phyloP scores from a whole-genome alignment of 2,888 invertebrate species.

The Microdon myrmicae region DNA sequence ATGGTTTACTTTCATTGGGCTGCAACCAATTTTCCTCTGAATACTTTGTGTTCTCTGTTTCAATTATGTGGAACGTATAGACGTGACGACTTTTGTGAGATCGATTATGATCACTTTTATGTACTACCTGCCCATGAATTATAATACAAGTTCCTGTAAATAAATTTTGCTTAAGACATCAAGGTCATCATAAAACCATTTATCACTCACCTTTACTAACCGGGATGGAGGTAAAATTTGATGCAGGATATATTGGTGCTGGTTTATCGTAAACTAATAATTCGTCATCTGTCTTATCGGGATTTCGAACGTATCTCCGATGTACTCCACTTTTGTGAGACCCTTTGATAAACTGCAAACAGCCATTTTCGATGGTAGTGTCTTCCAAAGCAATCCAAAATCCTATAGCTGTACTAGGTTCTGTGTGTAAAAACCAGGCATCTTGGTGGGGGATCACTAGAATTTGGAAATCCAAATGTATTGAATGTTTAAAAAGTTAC shows the following conservation, averaged over 20 bases:
- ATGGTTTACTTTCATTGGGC: constrained; percentile 75
- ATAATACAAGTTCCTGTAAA: constrained; percentile 83
- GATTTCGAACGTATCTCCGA: constrained; percentile 74
- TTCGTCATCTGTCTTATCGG: constrained; percentile 72
- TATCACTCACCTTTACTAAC: constrained; percentile 80
- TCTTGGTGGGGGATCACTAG: constrained; percentile 84
- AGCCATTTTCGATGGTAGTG: constrained; percentile 92
- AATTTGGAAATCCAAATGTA: no score
- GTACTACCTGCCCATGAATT: constrained; percentile 92
- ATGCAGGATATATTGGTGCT: constrained; percentile 76
- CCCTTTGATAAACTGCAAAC: constrained; percentile 90
- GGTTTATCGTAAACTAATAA: constrained; percentile 77
- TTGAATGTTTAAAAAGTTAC: no score
- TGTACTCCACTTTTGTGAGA: constrained; percentile 89
- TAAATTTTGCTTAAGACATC: constrained; percentile 22
- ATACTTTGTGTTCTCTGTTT: constrained; percentile 79
- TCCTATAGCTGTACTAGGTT: constrained; percentile 83
- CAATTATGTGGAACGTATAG: constrained; percentile 95
- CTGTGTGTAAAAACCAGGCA: constrained; percentile 85
- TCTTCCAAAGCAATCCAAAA: constrained; percentile 98
- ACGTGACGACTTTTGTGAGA: constrained; percentile 88
- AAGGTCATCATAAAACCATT: background rate
- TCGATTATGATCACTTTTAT: constrained; percentile 88
- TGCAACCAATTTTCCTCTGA: constrained; percentile 89
- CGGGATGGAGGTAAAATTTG: constrained; percentile 80